Evolutionary conservation across 2,797 vertebrate genomes (phyloP), one percentile per base, ranked within the genome.

Genomic region (Pipistrellus pygmaeus): DNA sequence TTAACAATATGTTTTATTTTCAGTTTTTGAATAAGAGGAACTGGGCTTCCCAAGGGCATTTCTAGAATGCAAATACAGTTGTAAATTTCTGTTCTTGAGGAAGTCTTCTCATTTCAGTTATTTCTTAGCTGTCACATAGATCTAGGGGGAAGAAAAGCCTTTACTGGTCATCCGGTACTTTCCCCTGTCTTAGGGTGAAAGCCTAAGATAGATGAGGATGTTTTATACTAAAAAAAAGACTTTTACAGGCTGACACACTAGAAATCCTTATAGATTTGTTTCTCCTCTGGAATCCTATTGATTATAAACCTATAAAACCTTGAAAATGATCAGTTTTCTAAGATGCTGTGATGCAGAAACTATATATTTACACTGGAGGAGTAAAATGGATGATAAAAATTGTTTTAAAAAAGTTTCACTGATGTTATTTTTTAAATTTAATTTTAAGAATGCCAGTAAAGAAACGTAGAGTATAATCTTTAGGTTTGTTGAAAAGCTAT

Each of bases 381-480:
- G 9, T 44, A 80, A 41, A 92, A 75, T 44, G 35, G 71, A 82
- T 44, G 21, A 25, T 72, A 62, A 83, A 51, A 66, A 77, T 64
- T 87, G 53, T 84, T 91, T 91, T 48, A 55, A 73, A 48, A 89
- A 18, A 73, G 17, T 75, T 88, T 85, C 8, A 53, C 62, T 66
- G 27, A 46, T 64, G 72, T 75, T 48, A 89, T 35, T 72, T 85
- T 20, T 87, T 89, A 64, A 80, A 85, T 96, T 94, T 80, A 64
- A 80, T 85, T 96, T 94, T 80, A 94, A 81, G 57, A 15, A 57
- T 82, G 9, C 32, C 30, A 32, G 44, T 60, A 72, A 95, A 55
- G 25, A 96, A 86, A 64, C 3, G 14, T 62, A 13, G 90, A 77
- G 41, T 60, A 25, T 8, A 23, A 20, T 91, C 84, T 88, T 90